These are phyloP conservation scores for Colistium nudipinnis DNA, from an alignment of 2,113 vertebrate genomes.

Conservation along the genomic window DNA sequence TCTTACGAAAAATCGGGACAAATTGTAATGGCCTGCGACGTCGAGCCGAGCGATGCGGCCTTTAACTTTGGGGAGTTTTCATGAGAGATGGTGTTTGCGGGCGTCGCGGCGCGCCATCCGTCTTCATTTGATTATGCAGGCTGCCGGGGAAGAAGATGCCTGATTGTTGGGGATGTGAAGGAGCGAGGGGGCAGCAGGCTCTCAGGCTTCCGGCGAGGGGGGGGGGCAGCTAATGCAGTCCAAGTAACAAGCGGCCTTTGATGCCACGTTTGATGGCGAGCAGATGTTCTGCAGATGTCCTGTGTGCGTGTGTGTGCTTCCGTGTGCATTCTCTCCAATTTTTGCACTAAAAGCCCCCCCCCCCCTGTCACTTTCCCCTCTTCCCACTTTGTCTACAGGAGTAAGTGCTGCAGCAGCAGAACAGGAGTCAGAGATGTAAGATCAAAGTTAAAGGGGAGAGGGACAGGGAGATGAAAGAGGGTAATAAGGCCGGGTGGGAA, in stretches of 20 bases:
- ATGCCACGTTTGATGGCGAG: conserved; percentile 60
- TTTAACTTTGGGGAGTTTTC: conserved; percentile 37
- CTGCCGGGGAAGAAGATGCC: conserved; percentile 51
- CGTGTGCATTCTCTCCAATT: conserved; percentile 1
- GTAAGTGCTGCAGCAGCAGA: conserved; percentile 49
- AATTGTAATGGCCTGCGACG: conserved; percentile 26
- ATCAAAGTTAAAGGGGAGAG: conserved; percentile 66
- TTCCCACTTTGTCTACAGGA: conserved; percentile 54
- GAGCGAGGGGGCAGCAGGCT: conserved; percentile 27
- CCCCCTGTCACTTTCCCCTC: conserved; percentile 36
- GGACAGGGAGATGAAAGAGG: conserved; percentile 67
- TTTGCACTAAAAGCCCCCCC: conserved; percentile 55
- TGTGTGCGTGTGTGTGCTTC: neutral
- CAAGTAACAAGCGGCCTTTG: conserved; percentile 62
- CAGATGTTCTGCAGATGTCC: conserved; percentile 61
- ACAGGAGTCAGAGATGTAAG: conserved; percentile 51
- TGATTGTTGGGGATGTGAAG: conserved; percentile 41
- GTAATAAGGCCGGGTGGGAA: conserved; percentile 30
- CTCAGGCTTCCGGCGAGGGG: conserved; percentile 29
- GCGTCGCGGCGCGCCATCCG: conserved; percentile 46
- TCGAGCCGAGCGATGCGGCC: conserved; percentile 24
- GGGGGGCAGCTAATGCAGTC: conserved; percentile 67
- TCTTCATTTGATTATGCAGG: conserved; percentile 71
- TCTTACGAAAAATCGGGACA: conserved; percentile 19
- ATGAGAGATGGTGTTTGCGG: conserved; percentile 29